These are phyloP conservation scores for Martes martes DNA, from an alignment of 2,113 vertebrate species.

Conservation along the genomic window DNA sequence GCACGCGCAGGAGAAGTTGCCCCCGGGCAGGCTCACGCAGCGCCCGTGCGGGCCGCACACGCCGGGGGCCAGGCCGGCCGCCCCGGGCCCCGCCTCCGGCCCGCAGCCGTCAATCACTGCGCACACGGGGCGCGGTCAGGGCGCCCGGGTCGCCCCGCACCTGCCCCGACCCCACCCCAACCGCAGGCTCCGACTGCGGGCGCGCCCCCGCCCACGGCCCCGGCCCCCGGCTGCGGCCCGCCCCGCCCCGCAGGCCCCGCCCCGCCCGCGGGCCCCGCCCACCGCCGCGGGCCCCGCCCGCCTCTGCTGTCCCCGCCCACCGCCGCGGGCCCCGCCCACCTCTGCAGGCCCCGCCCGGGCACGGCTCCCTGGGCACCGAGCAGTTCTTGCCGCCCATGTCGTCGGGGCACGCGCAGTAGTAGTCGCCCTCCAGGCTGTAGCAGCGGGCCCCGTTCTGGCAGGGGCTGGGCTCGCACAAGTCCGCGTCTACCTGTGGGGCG, in stretches of 20 bases:
- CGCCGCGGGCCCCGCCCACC: conserved; percentile 85
- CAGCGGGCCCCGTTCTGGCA: conserved; percentile 92
- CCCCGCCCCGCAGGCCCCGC: neutral
- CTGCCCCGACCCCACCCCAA: neutral
- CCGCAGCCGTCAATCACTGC: conserved; percentile 96
- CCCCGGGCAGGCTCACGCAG: conserved; percentile 92
- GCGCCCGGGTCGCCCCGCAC: conserved; percentile 33
- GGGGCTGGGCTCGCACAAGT: conserved; percentile 91
- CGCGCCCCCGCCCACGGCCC: neutral
- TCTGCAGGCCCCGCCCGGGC: conserved; percentile 92
- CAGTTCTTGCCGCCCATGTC: conserved; percentile 94
- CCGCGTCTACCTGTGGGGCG: conserved; percentile 83
- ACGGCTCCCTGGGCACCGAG: conserved; percentile 92
- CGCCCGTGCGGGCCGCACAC: conserved; percentile 94
- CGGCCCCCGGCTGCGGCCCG: too few species aligned
- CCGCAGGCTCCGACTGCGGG: conserved; percentile 82
- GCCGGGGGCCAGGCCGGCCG: conserved; percentile 86
- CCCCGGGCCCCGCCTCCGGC: conserved; percentile 88
- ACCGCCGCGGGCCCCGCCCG: conserved; percentile 76
- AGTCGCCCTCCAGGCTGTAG: conserved; percentile 87
- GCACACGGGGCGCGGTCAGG: neutral
- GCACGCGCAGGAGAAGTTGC: conserved; percentile 96
- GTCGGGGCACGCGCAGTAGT: conserved; percentile 93
- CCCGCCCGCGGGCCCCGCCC: conserved; percentile 72
- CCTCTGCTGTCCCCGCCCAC: conserved; percentile 66